Evolutionary conservation across 1,140 invertebrate genomes (phyloP), one percentile per base, ranked within the genome.

Genomic region (Lutraria rhynchaena): DNA sequence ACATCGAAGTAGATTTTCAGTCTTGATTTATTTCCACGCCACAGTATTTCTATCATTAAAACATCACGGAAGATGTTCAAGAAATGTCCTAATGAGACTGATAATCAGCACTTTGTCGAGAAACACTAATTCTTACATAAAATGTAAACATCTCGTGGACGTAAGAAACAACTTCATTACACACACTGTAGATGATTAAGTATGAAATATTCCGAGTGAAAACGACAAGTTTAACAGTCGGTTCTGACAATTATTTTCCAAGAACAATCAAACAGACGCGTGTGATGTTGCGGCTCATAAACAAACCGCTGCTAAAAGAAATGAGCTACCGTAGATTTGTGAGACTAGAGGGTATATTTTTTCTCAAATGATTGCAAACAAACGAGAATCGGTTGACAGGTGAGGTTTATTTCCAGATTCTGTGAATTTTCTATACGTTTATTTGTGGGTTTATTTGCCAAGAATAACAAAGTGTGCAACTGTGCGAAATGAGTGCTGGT

Each of bases 91-190:
- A 46, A 65, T 46, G 61, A 44, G 9, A 1, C n/a, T 22, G 19
- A 65, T 1, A 41, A 37, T 65, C 61, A 46, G 33, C 37, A 13
- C 19, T 65, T 65, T 65, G 35, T 65, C 61, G 35, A 22, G 44
- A 65, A 41, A 22, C 27, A 65, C n/a, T 65, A 44, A 65, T 65
- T 22, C n/a, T 9, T 65, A 24, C 35, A 65, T 65, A 44, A 19
- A 65, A 44, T 22, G 3, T 24, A 5, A 41, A 46, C 44, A 65
- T 41, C 35, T 22, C 5, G 35, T 22, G 24, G 17, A 22, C 44
- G 0, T 65, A 11, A 3, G 19, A 13, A 22, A 35, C 35, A n/a
- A n/a, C 11, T 65, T 65, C 41, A 65, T 65, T 65, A 46, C 37
- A 41, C 4, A 35, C n/a, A 15, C 31, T 61, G 29, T 31, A 35